Evolutionary conservation across 2,797 vertebrate genomes (phyloP), one percentile per base, ranked within the genome.

Genomic region (Acrossocheilus fasciatus): DNA sequence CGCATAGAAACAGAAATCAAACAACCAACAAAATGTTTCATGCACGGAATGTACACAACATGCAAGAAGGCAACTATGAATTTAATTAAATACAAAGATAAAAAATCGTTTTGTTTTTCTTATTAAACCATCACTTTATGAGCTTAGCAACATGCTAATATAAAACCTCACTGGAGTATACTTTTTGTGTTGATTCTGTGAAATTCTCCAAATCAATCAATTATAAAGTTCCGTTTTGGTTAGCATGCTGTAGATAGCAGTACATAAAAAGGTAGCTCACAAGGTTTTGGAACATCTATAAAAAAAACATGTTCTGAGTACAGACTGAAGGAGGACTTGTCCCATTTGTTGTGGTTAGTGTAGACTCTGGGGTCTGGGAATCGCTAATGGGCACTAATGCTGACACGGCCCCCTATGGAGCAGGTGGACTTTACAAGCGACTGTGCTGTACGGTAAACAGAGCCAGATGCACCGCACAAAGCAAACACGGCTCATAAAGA

Each of bases 391-490:
- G 92, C 91, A 92, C 90, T 93, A 92, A 90, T 85, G 72, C 89
- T 87, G 90, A 87, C 86, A 88, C 83, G 93, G 91, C 89, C 91
- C 89, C 88, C 84, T 87, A 81, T 82, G 87, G 91, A 91, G 91
- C 92, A 90, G 90, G 93, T 84, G 87, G 89, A 72, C 92, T 94
- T 95, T 95, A 95, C 91, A 91, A 95, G 94, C 88, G 91, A 89
- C 89, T 92, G 92, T 41, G 50, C 91, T 87, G 82, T 86, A 89
- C 88, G 87, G 91, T 95, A 95, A 96, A 95, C 94, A 94, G 94
- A 93, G 90, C 94, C 95, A 95, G 94, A 95, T 95, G 94, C 94
- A 93, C 92, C 89, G 91, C 93, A 93, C 94, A 88, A 94, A 88
- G 95, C 93, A 95, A 93, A 94, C 92, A 93, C 92, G 34, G 68